Conservation (phyloP, 2,888 invertebrate genomes). For the Ichneumoninae sp. region DNA sequence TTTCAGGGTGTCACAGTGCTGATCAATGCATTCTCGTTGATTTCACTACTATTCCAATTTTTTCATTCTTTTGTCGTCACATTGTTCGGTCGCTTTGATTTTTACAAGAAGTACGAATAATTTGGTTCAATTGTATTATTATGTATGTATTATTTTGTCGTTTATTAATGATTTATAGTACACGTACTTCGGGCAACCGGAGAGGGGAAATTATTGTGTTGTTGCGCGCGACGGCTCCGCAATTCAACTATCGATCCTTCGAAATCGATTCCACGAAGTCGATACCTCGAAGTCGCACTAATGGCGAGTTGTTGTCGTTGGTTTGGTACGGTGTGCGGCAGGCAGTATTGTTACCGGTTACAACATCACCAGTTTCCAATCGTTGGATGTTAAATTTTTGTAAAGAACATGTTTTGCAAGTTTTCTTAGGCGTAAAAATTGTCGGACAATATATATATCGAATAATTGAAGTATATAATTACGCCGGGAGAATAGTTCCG, state of each 20-base stretch:
- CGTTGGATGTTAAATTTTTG: not conserved
- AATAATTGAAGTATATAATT: not conserved
- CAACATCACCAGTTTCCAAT: not conserved
- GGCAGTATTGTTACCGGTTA: not conserved
- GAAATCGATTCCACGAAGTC: not conserved
- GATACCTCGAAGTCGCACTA: constrained; percentile 28
- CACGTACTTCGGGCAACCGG: not conserved
- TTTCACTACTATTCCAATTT: not conserved
- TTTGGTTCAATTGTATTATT: not conserved
- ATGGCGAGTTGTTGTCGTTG: not conserved
- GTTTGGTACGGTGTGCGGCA: not conserved
- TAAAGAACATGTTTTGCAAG: not conserved
- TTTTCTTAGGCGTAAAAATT: not conserved
- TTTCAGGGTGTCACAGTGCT: constrained; percentile 32
- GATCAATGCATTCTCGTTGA: constrained; percentile 49
- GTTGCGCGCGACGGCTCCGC: no score
- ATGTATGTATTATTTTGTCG: not conserved
- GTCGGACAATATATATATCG: not conserved
- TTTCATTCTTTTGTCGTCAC: not conserved
- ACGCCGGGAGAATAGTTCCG: not conserved
- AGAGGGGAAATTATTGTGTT: not conserved
- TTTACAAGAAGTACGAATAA: not conserved
- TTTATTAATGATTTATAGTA: not conserved
- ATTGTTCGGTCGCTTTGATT: not conserved
- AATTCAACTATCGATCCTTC: constrained; percentile 8